Evolutionary conservation across 2,797 vertebrate species (phyloP).

Genomic region (Anguilla obscura): DNA sequence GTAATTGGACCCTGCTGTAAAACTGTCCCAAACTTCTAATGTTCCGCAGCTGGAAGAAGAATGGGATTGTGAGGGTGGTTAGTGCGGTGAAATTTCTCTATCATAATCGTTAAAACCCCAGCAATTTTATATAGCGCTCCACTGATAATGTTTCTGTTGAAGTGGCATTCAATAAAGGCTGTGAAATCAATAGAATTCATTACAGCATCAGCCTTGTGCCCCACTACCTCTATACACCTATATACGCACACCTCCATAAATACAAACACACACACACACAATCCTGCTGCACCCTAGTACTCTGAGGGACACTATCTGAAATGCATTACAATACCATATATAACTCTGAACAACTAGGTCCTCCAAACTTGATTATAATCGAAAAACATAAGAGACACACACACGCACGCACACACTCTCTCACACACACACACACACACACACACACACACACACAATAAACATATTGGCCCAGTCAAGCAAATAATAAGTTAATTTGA

Average conservation of each 20-base stretch:
- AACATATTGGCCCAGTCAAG: conserved; percentile 82
- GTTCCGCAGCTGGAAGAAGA: conserved; percentile 50
- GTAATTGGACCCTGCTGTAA: conserved; percentile 73
- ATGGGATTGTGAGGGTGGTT: conserved; percentile 52
- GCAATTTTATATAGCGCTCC: conserved; percentile 79
- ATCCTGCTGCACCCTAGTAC: conserved; percentile 46
- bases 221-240: conserved; percentile 52
- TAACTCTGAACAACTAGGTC: conserved; percentile 54
- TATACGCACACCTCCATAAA: conserved; percentile 27
- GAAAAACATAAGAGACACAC: conserved; percentile 51
- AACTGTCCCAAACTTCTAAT: conserved; percentile 73
- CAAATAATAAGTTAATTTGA: conserved; percentile 87
- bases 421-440: conserved; percentile 60
- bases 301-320: conserved; percentile 62
- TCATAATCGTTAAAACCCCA: conserved; percentile 77
- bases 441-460: conserved; percentile 63
- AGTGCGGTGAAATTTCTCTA: conserved; percentile 73
- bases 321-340: conserved; percentile 59
- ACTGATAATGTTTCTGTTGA: conserved; percentile 72
- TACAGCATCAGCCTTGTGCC: conserved; percentile 71
- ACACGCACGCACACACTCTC: conserved; percentile 58
- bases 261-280: conserved; percentile 25
- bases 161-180: conserved; percentile 75
- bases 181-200: conserved; percentile 83
- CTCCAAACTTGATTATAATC: conserved; percentile 71